phyloP scores from a whole-genome alignment of 2,113 vertebrate species.

The Lethenteron reissneri region DNA sequence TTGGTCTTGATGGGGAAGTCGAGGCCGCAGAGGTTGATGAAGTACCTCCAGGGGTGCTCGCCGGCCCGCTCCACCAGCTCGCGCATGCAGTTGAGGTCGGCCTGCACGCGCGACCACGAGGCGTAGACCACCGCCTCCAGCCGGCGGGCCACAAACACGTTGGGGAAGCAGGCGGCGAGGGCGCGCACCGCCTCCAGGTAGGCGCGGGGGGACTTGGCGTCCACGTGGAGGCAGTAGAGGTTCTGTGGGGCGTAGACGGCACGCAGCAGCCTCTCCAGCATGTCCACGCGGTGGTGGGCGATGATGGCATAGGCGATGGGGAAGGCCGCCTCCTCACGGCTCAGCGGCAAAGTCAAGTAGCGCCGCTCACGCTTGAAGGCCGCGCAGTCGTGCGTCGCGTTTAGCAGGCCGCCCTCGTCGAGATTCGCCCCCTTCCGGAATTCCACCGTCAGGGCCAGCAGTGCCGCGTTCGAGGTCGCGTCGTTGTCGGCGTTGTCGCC shows the following conservation, averaged over 20 bases:
- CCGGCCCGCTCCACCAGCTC: background rate
- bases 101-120: slow-evolving; percentile 6
- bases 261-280: slow-evolving; percentile 58
- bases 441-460: too few species aligned
- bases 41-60: slow-evolving; percentile 6
- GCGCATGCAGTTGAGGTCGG: slow-evolving; percentile 9
- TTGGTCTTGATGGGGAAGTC: slow-evolving; percentile 10
- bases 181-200: background rate
- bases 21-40: slow-evolving; percentile 8
- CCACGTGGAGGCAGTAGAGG: slow-evolving; percentile 9
- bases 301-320: slow-evolving; percentile 70
- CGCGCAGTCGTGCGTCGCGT: slow-evolving; percentile 36
- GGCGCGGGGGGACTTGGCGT: background rate
- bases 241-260: slow-evolving; percentile 27
- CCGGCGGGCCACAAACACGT: slow-evolving; percentile 1
- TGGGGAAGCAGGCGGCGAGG: slow-evolving; percentile 7
- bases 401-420: slow-evolving; percentile 13
- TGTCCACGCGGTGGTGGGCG: slow-evolving; percentile 58
- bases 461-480: too few species aligned
- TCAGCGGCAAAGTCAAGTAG: slow-evolving; percentile 33
- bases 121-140: background rate
- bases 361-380: slow-evolving; percentile 23
- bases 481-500: too few species aligned
- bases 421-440: too few species aligned
- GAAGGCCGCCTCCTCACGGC: slow-evolving; percentile 34